Conservation (phyloP, 2,888 invertebrate species). For the Erebia epiphron region DNA sequence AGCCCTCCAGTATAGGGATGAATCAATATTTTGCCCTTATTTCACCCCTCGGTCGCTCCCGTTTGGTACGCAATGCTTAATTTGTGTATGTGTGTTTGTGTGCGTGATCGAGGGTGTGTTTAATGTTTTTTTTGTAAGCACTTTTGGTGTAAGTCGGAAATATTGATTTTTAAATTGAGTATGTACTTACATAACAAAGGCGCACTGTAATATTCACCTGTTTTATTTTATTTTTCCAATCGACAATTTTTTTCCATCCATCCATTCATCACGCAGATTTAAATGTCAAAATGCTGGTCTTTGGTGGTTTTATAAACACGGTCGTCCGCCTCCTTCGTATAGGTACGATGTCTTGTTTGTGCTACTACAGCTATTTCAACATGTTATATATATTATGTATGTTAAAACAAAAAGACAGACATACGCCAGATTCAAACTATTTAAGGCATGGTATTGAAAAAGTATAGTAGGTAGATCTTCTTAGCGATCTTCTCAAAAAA, state of each 20-base stretch:
- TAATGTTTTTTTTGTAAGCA: conserved; percentile 50
- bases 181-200: background rate
- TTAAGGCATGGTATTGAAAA: no score
- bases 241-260: background rate
- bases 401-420: no score
- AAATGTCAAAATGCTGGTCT: no score
- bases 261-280: background rate
- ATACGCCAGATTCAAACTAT: no score
- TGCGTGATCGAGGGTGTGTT: conserved; percentile 45
- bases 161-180: conserved; percentile 49
- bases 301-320: no score
- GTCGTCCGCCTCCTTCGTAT: no score
- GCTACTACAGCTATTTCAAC: no score
- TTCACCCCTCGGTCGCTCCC: conserved; percentile 48
- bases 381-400: no score
- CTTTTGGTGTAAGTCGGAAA: conserved; percentile 58
- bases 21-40: conserved; percentile 69
- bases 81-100: conserved; percentile 47
- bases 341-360: no score
- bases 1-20: conserved; percentile 45
- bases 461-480: no score
- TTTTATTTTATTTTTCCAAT: background rate
- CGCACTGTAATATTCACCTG: background rate
- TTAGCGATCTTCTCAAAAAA: no score
- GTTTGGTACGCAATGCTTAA: conserved; percentile 45